Conservation (phyloP, 2,888 invertebrate species). For the Tridacna crocea region DNA sequence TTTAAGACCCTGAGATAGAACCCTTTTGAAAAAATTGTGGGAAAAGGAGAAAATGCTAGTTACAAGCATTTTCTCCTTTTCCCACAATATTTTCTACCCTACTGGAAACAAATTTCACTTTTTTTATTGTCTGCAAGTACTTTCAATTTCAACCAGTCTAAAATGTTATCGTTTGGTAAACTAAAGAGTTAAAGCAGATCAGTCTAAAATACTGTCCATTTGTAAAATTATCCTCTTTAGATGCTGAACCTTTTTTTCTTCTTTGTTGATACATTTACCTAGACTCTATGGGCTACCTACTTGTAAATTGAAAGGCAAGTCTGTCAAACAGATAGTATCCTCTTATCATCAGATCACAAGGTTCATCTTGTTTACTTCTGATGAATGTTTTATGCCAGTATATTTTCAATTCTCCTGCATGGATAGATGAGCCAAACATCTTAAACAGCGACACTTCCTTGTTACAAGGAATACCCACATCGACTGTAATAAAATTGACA, state of each 20-base stretch:
- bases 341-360: neutral
- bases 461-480: neutral
- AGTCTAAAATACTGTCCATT: too few relatives aligned
- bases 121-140: neutral
- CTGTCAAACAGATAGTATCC: slow-evolving; percentile 12
- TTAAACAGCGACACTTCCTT: neutral
- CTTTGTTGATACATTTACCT: too few relatives aligned
- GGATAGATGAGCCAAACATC: slow-evolving; percentile 1
- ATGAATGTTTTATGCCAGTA: neutral
- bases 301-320: slow-evolving; percentile 16
- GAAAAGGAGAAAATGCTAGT: slow-evolving; percentile 2
- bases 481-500: neutral
- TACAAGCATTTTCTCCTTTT: slow-evolving; percentile 2
- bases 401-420: slow-evolving; percentile 9
- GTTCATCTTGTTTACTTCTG: neutral
- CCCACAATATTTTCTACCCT: too few relatives aligned
- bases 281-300: neutral
- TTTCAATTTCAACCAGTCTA: neutral
- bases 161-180: too few relatives aligned
- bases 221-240: too few relatives aligned
- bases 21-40: slow-evolving; percentile 4
- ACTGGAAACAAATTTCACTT: too few relatives aligned
- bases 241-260: too few relatives aligned
- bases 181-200: too few relatives aligned
- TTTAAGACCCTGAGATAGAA: too few relatives aligned